Percentiles rank a stretch among this genome's conserved stretches.
Evolutionary conservation across 2,113 vertebrate genomes (phyloP).

Genomic region (Prunella himalayana): DNA sequence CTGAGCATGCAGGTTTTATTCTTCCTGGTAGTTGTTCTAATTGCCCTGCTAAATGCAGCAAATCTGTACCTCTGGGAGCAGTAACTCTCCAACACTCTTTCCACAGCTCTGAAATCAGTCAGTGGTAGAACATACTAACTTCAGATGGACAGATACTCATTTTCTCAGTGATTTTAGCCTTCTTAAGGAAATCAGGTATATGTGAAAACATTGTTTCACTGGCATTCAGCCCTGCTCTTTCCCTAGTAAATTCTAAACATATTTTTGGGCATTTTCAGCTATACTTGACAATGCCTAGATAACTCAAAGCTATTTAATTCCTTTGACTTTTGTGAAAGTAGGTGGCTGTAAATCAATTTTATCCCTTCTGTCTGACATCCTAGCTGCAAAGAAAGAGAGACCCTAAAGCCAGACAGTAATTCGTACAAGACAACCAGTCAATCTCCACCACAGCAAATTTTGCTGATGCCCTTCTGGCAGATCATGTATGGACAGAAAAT

Average conservation of each 20-base stretch:
- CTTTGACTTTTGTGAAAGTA: not conserved
- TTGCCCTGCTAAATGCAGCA: not conserved
- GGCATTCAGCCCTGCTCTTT: not conserved
- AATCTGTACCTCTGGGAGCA: not conserved
- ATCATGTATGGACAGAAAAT: not conserved
- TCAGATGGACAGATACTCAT: not conserved
- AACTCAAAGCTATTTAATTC: not conserved
- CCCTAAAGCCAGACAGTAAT: not conserved
- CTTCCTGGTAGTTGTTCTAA: conserved; percentile 37
- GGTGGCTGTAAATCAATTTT: not conserved
- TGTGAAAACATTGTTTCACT: not conserved
- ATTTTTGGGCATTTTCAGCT: not conserved
- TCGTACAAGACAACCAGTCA: not conserved
- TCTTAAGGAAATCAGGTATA: not conserved
- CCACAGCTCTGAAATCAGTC: not conserved
- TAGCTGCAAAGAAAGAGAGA: not conserved
- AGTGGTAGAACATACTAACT: not conserved
- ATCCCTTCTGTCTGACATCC: not conserved
- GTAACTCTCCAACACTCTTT: not conserved
- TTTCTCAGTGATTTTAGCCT: not conserved
- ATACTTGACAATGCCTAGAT: not conserved
- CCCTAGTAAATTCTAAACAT: not conserved
- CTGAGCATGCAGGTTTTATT: conserved; percentile 10
- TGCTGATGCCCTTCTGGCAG: not conserved
- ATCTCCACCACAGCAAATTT: not conserved